A percentile compares a stretch with the other conserved stretches of the same genome.
Evolutionary conservation across 2,888 invertebrate genomes (phyloP).

Genomic region (Magallana nippona): DNA sequence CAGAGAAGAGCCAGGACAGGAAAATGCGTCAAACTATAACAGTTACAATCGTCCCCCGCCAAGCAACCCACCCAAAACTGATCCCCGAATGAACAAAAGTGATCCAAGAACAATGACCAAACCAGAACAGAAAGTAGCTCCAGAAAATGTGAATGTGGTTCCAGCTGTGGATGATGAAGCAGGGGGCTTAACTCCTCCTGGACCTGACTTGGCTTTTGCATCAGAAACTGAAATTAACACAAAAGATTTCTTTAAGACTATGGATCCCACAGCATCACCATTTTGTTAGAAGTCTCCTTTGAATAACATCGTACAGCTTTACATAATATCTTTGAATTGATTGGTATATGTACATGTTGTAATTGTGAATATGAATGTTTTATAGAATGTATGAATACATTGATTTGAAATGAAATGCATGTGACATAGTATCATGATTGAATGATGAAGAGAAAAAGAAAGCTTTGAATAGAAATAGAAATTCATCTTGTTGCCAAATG

Average conservation of each 20-base stretch:
- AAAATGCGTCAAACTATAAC: constrained; percentile 64
- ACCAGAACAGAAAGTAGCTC: constrained; percentile 32
- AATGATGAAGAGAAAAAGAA: neutral
- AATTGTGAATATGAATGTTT: neutral
- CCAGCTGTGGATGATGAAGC: neutral
- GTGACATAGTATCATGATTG: constrained; percentile 16
- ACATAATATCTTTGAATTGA: neutral
- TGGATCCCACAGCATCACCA: constrained; percentile 80
- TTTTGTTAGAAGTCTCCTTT: constrained; percentile 72
- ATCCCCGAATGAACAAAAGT: constrained; percentile 47
- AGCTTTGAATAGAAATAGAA: neutral
- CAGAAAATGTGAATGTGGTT: neutral
- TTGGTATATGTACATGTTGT: neutral
- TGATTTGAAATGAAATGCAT: neutral
- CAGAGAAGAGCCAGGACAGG: constrained; percentile 63
- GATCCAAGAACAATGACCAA: constrained; percentile 51
- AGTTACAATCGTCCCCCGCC: constrained; percentile 73
- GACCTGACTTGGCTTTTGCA: constrained; percentile 48
- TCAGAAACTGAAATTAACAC: constrained; percentile 68
- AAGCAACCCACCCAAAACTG: constrained; percentile 43
- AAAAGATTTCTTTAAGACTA: constrained; percentile 80
- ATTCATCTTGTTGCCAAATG: constrained; percentile 10
- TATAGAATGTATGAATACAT: neutral
- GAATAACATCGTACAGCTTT: neutral
- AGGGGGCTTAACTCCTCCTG: constrained; percentile 18